Base-by-base conservation (phyloP, 2,888 invertebrate genomes). In the Ptychoptera albimana region DNA sequence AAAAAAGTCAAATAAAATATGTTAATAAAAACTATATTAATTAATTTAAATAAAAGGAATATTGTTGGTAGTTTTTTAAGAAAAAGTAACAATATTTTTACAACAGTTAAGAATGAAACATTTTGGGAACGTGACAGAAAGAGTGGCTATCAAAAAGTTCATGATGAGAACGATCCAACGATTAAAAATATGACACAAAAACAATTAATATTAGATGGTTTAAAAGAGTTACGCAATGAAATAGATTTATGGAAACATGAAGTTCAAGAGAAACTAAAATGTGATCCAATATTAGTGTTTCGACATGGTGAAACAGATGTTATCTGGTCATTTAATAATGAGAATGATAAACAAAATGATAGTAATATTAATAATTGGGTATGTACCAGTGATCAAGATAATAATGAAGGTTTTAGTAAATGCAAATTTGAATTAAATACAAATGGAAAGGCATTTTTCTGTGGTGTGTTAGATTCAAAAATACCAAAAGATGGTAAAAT, bases 401-500 rank as follows among this genome's bases (percentile, higher is more conserved):
- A 86, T 55, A 74, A 75, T 46, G 77, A 86, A 58, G 93, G 93
- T 0, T 76, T 69, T 56, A 91, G 89, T 59, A 63, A 54, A 31
- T 80, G 80, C 46, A 63, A 66, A 8, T 66, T 93, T 12, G 69
- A 74, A 13, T 63, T 82, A 50, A 83, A 82, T 51, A 66, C 71
- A 32, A 66, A 75, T 2, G 84, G 82, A 0, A 75, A 77, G 46
- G 86, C 74, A 1, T 57, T 79, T 15, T 88, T 88, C 60, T 73
- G 77, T 48, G 89, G 89, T 0, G 64, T 70, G 47, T 62, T 88
- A 9, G 75, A 73, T 55, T 73, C 78, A 1, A 72, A 74, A 46
- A 68, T 82, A 10, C 82, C 88, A 0, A 81, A 82, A 58, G 89
- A 92, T 69, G 94, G 94, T 2, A 64, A 67, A 47, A 72, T 80